phyloP scores from a whole-genome alignment of 2,888 invertebrate species.

The Pantelozetes paolii region DNA sequence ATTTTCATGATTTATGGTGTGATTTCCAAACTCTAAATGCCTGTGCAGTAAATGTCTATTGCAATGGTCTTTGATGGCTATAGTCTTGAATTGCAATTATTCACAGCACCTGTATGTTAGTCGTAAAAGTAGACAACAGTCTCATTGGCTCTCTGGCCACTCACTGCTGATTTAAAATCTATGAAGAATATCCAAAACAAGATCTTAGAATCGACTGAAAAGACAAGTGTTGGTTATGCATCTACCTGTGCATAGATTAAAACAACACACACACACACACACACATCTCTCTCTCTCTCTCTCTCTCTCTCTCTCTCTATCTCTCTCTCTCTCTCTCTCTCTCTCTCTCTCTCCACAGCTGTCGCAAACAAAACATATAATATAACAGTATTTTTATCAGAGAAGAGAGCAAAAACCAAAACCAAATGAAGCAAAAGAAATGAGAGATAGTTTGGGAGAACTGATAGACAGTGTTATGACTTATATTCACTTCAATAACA shows the following conservation, averaged over 20 bases:
- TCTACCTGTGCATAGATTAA: too few species aligned
- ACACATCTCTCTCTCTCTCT: too few species aligned
- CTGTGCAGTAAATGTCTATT: conserved; percentile 4
- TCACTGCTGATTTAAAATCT: neutral
- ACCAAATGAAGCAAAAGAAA: neutral
- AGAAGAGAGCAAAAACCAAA: conserved; percentile 1
- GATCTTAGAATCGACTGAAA: neutral
- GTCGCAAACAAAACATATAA: neutral
- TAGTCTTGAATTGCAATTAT: conserved; percentile 1
- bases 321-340: too few species aligned
- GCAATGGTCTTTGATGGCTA: neutral
- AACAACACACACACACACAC: too few species aligned
- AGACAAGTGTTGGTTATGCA: neutral
- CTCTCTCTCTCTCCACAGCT: conserved; percentile 12
- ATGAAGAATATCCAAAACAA: neutral
- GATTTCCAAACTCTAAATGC: neutral
- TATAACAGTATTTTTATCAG: conserved; percentile 14
- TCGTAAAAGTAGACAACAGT: neutral
- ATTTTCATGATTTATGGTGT: conserved; percentile 10
- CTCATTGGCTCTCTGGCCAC: neutral
- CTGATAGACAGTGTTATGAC: neutral
- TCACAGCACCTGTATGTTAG: neutral
- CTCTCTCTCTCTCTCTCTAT: too few species aligned
- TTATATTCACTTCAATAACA: too few species aligned
- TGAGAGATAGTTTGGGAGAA: neutral